Percentiles rank a stretch among this genome's conserved stretches.
These are phyloP conservation scores for Drosophila differens DNA, from an alignment of 2,888 invertebrate species.

Conservation along the genomic window DNA sequence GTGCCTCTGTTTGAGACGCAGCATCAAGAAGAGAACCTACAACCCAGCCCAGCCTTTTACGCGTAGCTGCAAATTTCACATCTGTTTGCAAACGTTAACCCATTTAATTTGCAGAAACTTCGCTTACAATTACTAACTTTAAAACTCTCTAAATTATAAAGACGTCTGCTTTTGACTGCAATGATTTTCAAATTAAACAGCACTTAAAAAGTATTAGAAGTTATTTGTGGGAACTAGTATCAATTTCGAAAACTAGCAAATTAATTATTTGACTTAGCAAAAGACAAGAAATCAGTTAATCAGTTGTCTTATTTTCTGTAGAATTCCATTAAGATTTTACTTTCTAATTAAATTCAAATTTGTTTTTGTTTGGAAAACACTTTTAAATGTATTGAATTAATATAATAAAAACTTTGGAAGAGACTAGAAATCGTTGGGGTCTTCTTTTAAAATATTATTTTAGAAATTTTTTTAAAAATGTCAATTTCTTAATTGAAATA, in stretches of 20 bases:
- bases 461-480: too few species aligned
- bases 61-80: constrained; percentile 23
- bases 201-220: background rate
- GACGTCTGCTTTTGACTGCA: background rate
- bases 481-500: background rate
- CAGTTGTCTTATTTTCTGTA: too few species aligned
- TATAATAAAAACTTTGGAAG: background rate
- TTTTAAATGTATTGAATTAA: too few species aligned
- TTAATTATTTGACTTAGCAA: background rate
- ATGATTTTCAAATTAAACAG: background rate
- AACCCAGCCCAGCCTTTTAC: constrained; percentile 16
- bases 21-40: constrained; percentile 4
- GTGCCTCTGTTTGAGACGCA: constrained; percentile 20
- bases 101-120: constrained; percentile 12
- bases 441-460: background rate
- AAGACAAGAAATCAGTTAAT: background rate
- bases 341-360: too few species aligned
- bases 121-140: background rate
- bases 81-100: constrained; percentile 42
- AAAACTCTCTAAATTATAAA: constrained; percentile 1
- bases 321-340: too few species aligned
- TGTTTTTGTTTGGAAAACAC: too few species aligned
- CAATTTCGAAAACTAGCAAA: background rate
- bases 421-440: background rate
- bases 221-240: too few species aligned